Evolutionary conservation across 2,888 invertebrate genomes (phyloP).

Genomic region (Caenorhabditis panamensis): DNA sequence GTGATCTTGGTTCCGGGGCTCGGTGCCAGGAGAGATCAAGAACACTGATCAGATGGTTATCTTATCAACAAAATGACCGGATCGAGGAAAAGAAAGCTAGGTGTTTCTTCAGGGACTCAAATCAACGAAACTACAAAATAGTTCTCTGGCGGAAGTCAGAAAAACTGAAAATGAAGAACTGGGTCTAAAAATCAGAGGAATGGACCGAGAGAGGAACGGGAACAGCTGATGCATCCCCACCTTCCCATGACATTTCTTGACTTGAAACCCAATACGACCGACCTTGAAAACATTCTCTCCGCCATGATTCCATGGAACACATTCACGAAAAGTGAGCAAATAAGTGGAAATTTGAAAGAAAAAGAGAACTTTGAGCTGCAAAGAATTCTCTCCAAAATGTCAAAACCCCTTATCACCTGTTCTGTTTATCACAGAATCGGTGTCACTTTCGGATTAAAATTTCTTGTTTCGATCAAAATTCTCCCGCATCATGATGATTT

Average conservation of each 20-base stretch:
- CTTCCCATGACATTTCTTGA: not conserved
- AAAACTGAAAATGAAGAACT: too few species aligned
- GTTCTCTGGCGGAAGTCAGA: too few species aligned
- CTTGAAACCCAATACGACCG: slow-evolving; percentile 2
- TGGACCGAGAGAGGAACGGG: not conserved
- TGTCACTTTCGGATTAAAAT: slow-evolving; percentile 15
- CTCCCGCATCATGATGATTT: too few species aligned
- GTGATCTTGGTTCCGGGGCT: slow-evolving; percentile 21
- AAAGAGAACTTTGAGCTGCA: slow-evolving; percentile 3
- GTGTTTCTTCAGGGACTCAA: not conserved
- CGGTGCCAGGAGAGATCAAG: slow-evolving; percentile 4
- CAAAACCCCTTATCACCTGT: not conserved
- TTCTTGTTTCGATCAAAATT: not conserved
- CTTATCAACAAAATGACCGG: not conserved
- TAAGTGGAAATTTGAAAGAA: not conserved
- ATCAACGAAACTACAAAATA: too few species aligned
- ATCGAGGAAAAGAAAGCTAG: not conserved
- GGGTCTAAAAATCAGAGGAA: not conserved
- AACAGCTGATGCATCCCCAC: slow-evolving; percentile 5
- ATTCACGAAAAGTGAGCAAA: not conserved
- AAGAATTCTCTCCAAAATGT: not conserved
- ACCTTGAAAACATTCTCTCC: slow-evolving; percentile 14
- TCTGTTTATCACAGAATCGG: not conserved
- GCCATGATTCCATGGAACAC: not conserved
- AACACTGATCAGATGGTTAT: slow-evolving; percentile 7